phyloP scores from a whole-genome alignment of 1,140 invertebrate genomes.

The Diplogasteroides magnus region DNA sequence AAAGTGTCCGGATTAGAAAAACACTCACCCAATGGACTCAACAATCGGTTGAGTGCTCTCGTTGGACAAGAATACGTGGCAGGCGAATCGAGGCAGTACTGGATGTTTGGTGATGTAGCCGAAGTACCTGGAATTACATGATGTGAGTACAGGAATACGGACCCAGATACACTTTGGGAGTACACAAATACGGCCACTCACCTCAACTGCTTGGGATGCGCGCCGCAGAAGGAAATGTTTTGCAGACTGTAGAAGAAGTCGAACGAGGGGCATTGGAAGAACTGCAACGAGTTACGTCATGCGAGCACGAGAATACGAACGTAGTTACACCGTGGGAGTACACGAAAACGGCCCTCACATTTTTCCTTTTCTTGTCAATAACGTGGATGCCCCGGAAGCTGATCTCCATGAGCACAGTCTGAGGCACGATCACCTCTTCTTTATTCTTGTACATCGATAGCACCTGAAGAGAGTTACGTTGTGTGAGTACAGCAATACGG shows the following conservation, averaged over 20 bases:
- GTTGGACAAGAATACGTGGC: conserved; percentile 87
- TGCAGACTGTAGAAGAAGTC: conserved; percentile 96
- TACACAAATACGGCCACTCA: conserved; percentile 33
- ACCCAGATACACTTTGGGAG: background rate
- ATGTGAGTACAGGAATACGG: background rate
- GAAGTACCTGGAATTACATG: conserved; percentile 66
- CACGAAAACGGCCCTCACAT: conserved; percentile 42
- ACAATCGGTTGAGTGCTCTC: conserved; percentile 88
- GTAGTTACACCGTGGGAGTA: background rate
- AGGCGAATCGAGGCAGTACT: conserved; percentile 85
- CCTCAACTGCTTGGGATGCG: conserved; percentile 87
- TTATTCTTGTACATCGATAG: conserved; percentile 47
- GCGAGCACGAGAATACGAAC: too few species aligned
- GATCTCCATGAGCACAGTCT: conserved; percentile 53
- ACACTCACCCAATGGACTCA: conserved; percentile 83
- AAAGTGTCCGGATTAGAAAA: conserved; percentile 20
- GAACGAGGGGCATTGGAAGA: conserved; percentile 67
- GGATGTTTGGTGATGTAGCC: conserved; percentile 98
- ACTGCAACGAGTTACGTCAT: conserved; percentile 44
- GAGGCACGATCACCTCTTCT: conserved; percentile 53
- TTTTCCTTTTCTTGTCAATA: conserved; percentile 53
- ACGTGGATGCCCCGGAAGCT: conserved; percentile 51
- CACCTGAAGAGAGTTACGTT: too few species aligned
- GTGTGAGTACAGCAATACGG: too few species aligned
- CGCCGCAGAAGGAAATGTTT: conserved; percentile 95